Evolutionary conservation across 1,140 invertebrate genomes (phyloP), one percentile per base, ranked within the genome.

Genomic region (Tetramorium simillimum): DNA sequence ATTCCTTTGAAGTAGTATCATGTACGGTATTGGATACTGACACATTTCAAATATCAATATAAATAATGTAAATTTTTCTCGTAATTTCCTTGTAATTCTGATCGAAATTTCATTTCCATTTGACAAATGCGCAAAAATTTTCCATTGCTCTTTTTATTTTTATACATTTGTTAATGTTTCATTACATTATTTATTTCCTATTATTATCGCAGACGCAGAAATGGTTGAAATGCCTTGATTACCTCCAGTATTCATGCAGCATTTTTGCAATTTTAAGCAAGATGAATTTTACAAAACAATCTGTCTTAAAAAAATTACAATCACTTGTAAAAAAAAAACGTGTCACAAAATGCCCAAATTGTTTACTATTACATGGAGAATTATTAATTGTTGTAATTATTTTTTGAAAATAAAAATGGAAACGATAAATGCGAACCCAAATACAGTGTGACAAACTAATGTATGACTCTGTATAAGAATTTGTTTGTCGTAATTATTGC

Each of bases 381-480:
- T 49, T 58, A 16, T 51, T 24, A 10, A 10, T 51, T 24, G 5
- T 53, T 89, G 86, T 84, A 40, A 49, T 85, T 85, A 60, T 85
- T 85, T 89, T 70, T 62, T 24, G 49, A 75, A 77, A 90, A 89
- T 62, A 76, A 33, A 80, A 89, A 87, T 46, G 73, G 82, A 76
- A 85, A 69, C 63, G 33, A 77, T 70, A 77, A 78, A 46, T 51
- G 60, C 77, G 56, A 89, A 86, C 56, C 85, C 90, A 91, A 92
- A 91, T 92, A 92, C 90, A 92, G 88, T 86, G 65, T 88, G 90
- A 85, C 82, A 76, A 91, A 87, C 80, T 88, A 90, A 90, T 89
- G 51, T 21, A 88, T 86, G 86, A 90, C 76, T 56, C 0, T 21
- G 33, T 3, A 46, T 63, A 43, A 51, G 46, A 69, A 46, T 51